These are phyloP conservation scores for Petrolisthes cinctipes DNA, from an alignment of 2,888 invertebrate species.

Conservation along the genomic window DNA sequence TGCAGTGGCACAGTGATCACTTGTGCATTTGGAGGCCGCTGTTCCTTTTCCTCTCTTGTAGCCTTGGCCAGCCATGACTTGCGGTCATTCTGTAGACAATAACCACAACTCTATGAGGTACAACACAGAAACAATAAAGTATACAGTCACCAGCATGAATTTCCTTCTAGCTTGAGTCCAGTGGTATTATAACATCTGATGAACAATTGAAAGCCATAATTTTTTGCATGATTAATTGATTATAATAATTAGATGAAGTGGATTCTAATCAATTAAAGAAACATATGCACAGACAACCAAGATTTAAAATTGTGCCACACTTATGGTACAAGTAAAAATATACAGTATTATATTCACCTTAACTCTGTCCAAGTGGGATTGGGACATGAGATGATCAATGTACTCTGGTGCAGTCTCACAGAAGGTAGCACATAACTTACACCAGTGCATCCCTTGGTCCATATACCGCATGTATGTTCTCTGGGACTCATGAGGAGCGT, in stretches of 20 bases:
- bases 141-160: no score
- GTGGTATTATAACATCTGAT: no score
- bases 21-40: slow-evolving; percentile 43
- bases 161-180: no score
- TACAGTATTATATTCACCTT: slow-evolving; percentile 40
- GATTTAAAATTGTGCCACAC: no score
- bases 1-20: slow-evolving; percentile 48
- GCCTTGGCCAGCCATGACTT: slow-evolving; percentile 50
- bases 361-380: slow-evolving; percentile 47
- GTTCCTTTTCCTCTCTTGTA: slow-evolving; percentile 47
- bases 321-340: no score
- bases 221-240: no score
- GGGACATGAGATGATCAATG: slow-evolving; percentile 43
- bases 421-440: slow-evolving; percentile 54
- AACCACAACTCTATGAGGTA: no score
- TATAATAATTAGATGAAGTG: no score
- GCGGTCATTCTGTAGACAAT: slow-evolving; percentile 39
- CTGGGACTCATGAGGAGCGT: slow-evolving; percentile 33
- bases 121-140: no score
- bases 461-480: slow-evolving; percentile 51
- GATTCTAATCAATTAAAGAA: no score
- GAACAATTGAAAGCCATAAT: no score
- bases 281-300: no score
- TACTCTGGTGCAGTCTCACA: slow-evolving; percentile 49
- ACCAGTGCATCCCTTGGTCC: slow-evolving; percentile 65